Base-by-base conservation (phyloP, 2,113 vertebrate genomes). In the Nothobranchius kuhntae region DNA sequence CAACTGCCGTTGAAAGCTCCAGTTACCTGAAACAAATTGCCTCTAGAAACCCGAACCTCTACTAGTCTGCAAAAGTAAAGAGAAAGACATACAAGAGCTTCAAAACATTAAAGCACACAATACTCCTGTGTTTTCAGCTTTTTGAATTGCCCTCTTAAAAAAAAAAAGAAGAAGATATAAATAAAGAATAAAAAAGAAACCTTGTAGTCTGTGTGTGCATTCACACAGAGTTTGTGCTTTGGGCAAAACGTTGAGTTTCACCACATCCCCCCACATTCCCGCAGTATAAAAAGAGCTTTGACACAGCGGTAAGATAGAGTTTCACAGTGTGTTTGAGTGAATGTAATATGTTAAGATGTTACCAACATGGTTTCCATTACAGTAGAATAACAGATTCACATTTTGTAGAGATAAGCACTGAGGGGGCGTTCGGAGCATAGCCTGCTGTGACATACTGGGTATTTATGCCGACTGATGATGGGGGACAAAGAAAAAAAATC, bases 1-100 rank as follows among this genome's bases (percentile, higher is more conserved):
- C 84, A 86, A 85, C 86, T 89, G 86, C 83, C 81, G 86, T 87
- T 93, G 86, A 91, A 92, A 91, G 90, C 86, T 91, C 84, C 89
- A 85, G 89, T 88, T 93, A 93, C 90, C 93, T 93, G 93, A 93
- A 93, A 93, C 90, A 93, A 94, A 94, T 92, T 91, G 92, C 92
- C 92, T 92, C 65, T 89, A 92, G 92, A 93, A 92, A 93, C 86
- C 78, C 73, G 78, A 91, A 84, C 87, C 40, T 76, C 81, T 73
- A 83, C 87, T 85, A 75, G 78, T 88, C 83, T 88, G 80, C 81
- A 86, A 91, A 89, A 81, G 83, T 81, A 89, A 85, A 84, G 81
- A 89, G 77, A 80, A 83, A 90, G 82, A 84, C 78, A 87, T 80
- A 71, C 68, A 81, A 89, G 81, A 78, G 81, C 85, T 89, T 90